These are phyloP conservation scores for Autographa pulchrina DNA, from an alignment of 2,888 invertebrate species.

Conservation along the genomic window DNA sequence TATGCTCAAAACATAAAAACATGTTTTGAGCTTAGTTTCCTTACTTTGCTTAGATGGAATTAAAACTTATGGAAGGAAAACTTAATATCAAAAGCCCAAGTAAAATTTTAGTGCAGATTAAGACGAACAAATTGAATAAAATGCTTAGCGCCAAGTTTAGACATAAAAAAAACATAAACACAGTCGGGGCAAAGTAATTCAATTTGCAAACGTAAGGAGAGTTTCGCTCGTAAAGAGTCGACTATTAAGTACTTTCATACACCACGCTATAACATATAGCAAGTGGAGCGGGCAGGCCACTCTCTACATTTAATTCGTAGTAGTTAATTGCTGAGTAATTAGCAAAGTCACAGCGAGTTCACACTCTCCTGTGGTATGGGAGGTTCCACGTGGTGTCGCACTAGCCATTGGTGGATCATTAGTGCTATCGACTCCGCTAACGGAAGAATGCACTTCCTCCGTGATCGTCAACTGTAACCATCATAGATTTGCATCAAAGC, in stretches of 20 bases:
- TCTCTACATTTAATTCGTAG: slow-evolving; percentile 86
- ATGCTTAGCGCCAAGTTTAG: slow-evolving; percentile 32
- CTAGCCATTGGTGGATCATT: slow-evolving; percentile 44
- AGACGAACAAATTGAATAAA: slow-evolving; percentile 36
- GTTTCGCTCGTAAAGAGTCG: slow-evolving; percentile 76
- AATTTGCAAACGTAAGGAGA: slow-evolving; percentile 66
- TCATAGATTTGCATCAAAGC: slow-evolving; percentile 54
- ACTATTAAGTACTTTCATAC: slow-evolving; percentile 83
- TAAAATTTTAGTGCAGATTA: slow-evolving; percentile 10
- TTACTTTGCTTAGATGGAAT: not conserved
- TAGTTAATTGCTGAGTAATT: slow-evolving; percentile 85
- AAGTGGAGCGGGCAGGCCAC: slow-evolving; percentile 87
- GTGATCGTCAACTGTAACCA: slow-evolving; percentile 50
- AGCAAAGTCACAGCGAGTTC: slow-evolving; percentile 77
- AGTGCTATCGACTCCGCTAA: slow-evolving; percentile 41
- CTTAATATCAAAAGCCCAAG: slow-evolving; percentile 25
- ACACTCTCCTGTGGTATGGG: slow-evolving; percentile 76
- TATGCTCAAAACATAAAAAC: too few relatives aligned
- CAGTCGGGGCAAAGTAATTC: slow-evolving; percentile 60
- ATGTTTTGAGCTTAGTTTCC: too few relatives aligned
- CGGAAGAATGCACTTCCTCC: slow-evolving; percentile 64
- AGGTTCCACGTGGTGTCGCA: slow-evolving; percentile 22
- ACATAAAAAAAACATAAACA: slow-evolving; percentile 59
- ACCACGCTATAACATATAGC: slow-evolving; percentile 85
- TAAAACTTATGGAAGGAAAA: slow-evolving; percentile 12